Conservation (phyloP, 37 sponge, comb jelly and placozoan genomes). For the Tethya wilhelma region DNA sequence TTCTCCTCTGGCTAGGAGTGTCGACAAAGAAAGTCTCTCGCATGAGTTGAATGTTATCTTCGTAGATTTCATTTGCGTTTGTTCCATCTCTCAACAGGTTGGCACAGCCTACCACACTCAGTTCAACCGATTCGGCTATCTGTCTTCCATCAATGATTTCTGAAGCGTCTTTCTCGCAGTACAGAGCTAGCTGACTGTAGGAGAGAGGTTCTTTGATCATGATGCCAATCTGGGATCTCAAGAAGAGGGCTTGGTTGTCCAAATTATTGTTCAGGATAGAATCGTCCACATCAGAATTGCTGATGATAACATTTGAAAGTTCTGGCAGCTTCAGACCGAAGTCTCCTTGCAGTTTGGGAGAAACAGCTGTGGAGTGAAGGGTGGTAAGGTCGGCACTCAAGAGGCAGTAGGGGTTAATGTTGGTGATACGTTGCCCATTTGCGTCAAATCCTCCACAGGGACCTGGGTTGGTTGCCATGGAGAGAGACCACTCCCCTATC, state of each 20-base stretch:
- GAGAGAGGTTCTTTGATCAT: constrained; percentile 68
- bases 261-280: not conserved
- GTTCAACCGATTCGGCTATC: constrained; percentile 28
- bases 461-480: constrained; percentile 35
- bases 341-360: constrained; percentile 65
- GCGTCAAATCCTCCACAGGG: constrained; percentile 83
- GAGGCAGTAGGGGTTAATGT: constrained; percentile 59
- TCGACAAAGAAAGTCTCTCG: not conserved
- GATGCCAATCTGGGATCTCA: constrained; percentile 52
- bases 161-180: constrained; percentile 48
- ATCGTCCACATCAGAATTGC: constrained; percentile 50
- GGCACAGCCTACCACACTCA: constrained; percentile 74
- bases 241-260: constrained; percentile 17
- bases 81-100: constrained; percentile 69
- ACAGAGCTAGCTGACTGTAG: constrained; percentile 60
- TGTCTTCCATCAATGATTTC: constrained; percentile 38
- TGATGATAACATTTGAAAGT: constrained; percentile 43
- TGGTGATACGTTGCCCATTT: constrained; percentile 12
- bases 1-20: not conserved
- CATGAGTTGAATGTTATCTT: constrained; percentile 23
- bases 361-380: constrained; percentile 39
- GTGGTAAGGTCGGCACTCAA: constrained; percentile 53
- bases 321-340: constrained; percentile 78
- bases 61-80: constrained; percentile 64
- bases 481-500: constrained; percentile 79